These are phyloP conservation scores for Platanista minor DNA, from an alignment of 2,113 vertebrate species.

Conservation along the genomic window DNA sequence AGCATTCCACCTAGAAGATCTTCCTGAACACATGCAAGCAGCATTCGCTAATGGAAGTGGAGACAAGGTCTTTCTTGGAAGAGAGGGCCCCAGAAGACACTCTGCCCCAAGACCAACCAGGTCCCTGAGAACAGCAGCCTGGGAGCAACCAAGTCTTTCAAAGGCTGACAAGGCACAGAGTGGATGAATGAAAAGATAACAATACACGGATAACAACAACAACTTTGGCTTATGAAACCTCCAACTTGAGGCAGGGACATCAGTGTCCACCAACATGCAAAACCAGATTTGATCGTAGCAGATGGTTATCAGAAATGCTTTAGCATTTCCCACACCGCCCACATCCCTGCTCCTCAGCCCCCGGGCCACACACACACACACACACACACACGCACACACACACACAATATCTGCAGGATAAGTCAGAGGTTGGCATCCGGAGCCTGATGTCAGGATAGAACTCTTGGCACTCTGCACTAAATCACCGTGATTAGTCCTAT, in stretches of 20 bases:
- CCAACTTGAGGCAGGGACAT: conserved; percentile 21
- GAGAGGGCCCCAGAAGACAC: neutral
- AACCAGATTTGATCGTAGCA: neutral
- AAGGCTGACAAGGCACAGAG: conserved; percentile 69
- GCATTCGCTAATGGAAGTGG: conserved; percentile 37
- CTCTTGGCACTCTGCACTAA: conserved; percentile 37
- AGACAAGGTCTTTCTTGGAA: conserved; percentile 60
- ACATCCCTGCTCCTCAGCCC: neutral
- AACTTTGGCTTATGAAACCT: conserved; percentile 54
- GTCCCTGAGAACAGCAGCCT: conserved; percentile 69
- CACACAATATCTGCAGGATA: neutral
- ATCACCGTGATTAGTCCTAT: neutral
- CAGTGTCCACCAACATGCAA: neutral
- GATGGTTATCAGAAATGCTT: neutral
- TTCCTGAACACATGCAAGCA: neutral
- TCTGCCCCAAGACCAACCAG: conserved; percentile 48
- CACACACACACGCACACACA: neutral
- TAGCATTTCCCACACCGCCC: neutral
- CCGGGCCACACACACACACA: neutral
- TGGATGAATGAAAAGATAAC: conserved; percentile 11
- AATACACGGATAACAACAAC: neutral
- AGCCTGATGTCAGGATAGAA: neutral
- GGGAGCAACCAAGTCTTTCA: conserved; percentile 56
- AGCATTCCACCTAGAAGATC: neutral
- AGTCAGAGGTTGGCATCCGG: neutral